Evolutionary conservation across 2,888 invertebrate genomes (phyloP), one percentile per base, ranked within the genome.

Genomic region (Homarus gammarus): DNA sequence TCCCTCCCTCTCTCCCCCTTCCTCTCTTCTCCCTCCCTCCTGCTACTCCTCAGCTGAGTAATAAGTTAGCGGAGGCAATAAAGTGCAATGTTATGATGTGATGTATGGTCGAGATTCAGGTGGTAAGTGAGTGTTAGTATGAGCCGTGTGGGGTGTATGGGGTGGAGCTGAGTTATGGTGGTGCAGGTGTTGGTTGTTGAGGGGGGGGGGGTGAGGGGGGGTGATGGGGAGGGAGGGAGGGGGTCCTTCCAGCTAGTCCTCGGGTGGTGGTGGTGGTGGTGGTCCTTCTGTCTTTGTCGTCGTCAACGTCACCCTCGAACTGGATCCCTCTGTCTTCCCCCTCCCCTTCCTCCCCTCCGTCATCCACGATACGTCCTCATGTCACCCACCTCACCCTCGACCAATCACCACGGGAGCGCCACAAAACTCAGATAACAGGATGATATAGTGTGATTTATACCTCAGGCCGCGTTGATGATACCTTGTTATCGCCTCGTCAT

Each of bases 81-180:
- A 8, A 56, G 56, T 18, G 56, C 56, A 15, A 18, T 12, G 2
- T 18, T 56, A 2, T 18, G 12, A 44, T 18, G 56, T 18, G 56
- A 18, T 18, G 18, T 56, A 56, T 15, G 56, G 18, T 18, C 56
- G 56, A 18, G 56, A 18, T 18, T 56, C 15, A 8, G 56, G 18
- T 18, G 15, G 2, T 18, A 2, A 18, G 2, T 18, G 18, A 2
- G 56, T 56, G 15, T 8, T 2, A 18, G 15, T 56, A 2, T 8
- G 56, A 18, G 56, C 56, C 56, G 56, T 56, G 15, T 2, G 56
- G 15, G 56, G 56, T 2, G 56, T 56, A 8, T 8, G 15, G 18
- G 56, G 56, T 56, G 56, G 56, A 15, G 56, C 18, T 56, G 56
- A 56, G 56, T 56, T 56, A 56, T 56, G 56, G 56, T 56, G 56